Evolutionary conservation across 2,113 vertebrate species (phyloP).

Genomic region (Barbus barbus): DNA sequence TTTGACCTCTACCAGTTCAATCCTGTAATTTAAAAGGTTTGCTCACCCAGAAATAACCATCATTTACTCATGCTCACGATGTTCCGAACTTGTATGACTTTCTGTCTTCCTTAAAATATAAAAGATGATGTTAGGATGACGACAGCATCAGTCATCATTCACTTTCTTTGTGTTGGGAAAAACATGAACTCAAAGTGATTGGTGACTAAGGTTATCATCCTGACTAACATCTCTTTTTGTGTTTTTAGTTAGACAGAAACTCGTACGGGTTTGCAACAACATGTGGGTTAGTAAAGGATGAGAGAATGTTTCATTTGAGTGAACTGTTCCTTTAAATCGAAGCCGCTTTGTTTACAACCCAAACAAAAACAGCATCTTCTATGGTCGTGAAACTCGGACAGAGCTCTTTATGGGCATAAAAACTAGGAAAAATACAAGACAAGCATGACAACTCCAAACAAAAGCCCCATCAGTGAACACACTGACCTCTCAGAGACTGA

Average conservation of each 20-base stretch:
- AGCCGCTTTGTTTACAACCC: conserved; percentile 13
- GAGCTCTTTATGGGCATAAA: background rate
- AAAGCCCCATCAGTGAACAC: background rate
- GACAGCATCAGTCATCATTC: background rate
- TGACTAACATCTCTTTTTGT: background rate
- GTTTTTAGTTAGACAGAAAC: background rate
- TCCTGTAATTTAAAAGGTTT: background rate
- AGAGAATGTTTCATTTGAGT: background rate
- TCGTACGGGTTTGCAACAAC: background rate
- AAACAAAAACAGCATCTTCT: background rate
- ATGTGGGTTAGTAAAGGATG: background rate
- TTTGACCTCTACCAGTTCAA: background rate
- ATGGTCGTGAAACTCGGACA: background rate
- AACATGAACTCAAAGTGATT: background rate
- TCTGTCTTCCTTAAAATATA: background rate
- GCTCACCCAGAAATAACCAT: background rate
- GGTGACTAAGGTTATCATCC: background rate
- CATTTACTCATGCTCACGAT: background rate
- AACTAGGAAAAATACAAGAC: background rate
- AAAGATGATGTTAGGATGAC: too few relatives aligned
- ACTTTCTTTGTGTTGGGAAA: background rate
- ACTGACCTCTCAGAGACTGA: background rate
- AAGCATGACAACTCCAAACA: conserved; percentile 6
- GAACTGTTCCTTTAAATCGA: background rate
- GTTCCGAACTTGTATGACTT: background rate